Conservation (phyloP, 1,140 invertebrate genomes). For the Aleiodes sp. region DNA sequence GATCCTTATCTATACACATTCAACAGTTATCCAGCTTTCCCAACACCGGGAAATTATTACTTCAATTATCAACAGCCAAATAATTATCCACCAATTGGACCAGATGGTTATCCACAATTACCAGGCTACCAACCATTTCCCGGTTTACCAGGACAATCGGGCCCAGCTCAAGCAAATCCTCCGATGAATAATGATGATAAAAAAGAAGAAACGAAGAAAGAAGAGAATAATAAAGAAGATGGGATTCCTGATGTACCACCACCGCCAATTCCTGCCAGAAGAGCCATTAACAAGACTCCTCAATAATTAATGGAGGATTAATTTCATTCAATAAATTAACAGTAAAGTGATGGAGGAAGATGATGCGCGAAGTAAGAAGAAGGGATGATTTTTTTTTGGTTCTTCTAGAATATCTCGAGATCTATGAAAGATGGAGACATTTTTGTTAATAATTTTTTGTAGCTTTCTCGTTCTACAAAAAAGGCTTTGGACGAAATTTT, state of each 20-base stretch:
- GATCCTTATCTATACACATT: slow-evolving; percentile 58
- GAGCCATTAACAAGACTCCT: slow-evolving; percentile 26
- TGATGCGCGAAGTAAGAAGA: too few relatives aligned
- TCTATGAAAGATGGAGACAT: too few relatives aligned
- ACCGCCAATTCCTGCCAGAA: slow-evolving; percentile 47
- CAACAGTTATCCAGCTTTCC: slow-evolving; percentile 47
- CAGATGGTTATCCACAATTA: slow-evolving; percentile 36
- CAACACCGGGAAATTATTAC: slow-evolving; percentile 48
- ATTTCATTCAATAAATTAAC: too few relatives aligned
- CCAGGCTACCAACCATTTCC: slow-evolving; percentile 8
- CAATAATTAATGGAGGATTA: slow-evolving; percentile 18
- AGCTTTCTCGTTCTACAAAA: too few relatives aligned
- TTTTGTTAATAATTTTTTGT: too few relatives aligned
- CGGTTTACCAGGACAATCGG: slow-evolving; percentile 24
- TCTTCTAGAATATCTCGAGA: too few relatives aligned
- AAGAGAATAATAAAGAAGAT: slow-evolving; percentile 27
- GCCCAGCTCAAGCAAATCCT: slow-evolving; percentile 34
- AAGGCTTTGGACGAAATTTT: too few relatives aligned
- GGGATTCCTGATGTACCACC: slow-evolving; percentile 53
- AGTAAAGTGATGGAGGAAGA: too few relatives aligned
- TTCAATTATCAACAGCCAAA: slow-evolving; percentile 48
- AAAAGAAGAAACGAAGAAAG: background rate
- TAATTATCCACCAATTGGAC: slow-evolving; percentile 19
- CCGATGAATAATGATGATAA: slow-evolving; percentile 42
- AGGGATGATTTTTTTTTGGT: too few relatives aligned